A percentile compares a stretch with the other conserved stretches of the same genome.
These are phyloP conservation scores for Sesia apiformis DNA, from an alignment of 2,888 invertebrate species.

Conservation along the genomic window DNA sequence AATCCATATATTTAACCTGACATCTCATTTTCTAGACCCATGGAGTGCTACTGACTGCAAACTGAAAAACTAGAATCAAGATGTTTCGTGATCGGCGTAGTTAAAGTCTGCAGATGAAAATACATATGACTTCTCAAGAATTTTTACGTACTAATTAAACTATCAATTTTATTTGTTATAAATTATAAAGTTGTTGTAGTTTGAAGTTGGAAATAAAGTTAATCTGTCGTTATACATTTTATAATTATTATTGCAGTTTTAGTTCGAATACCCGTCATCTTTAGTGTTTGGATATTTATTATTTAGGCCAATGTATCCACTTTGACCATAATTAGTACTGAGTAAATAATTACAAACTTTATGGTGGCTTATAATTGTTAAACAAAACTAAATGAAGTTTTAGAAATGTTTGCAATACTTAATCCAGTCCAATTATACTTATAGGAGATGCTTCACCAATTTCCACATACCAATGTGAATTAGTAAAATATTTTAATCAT, in stretches of 20 bases:
- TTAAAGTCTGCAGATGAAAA: neutral
- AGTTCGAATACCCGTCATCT: too few relatives aligned
- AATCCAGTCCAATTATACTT: too few relatives aligned
- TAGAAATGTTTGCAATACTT: too few relatives aligned
- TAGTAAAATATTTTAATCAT: too few relatives aligned
- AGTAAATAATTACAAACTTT: too few relatives aligned
- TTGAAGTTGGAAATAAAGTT: neutral
- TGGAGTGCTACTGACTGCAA: conserved; percentile 21
- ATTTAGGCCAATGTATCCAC: too few relatives aligned
- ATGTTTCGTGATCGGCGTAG: neutral
- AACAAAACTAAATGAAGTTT: too few relatives aligned
- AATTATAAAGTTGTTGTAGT: neutral
- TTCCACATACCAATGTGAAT: too few relatives aligned
- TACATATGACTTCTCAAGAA: neutral
- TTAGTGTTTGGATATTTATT: too few relatives aligned
- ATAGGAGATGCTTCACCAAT: too few relatives aligned
- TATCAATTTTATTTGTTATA: neutral
- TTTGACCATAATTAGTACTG: too few relatives aligned
- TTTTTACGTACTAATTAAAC: neutral
- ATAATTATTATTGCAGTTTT: neutral
- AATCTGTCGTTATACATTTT: neutral
- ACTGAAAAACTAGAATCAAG: conserved; percentile 7
- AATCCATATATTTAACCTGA: neutral
- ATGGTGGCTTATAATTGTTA: too few relatives aligned
- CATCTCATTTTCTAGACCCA: conserved; percentile 16